A percentile compares a stretch with the other conserved stretches of the same genome.
phyloP scores from a whole-genome alignment of 2,113 vertebrate genomes.

The Corvus cornix region DNA sequence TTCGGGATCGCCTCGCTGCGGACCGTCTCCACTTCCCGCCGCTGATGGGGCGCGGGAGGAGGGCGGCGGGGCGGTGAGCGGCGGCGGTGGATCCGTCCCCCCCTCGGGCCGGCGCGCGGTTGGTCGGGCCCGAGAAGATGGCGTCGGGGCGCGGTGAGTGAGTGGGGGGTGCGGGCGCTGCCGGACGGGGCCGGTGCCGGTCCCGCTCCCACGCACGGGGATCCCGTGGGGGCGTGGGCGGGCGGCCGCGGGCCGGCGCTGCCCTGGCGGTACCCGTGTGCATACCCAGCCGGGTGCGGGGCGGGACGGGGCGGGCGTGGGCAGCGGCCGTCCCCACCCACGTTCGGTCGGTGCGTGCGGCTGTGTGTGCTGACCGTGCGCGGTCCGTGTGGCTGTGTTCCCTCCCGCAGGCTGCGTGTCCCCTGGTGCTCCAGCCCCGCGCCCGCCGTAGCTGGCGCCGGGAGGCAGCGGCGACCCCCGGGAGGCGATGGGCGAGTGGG shows the following conservation, averaged over 20 bases:
- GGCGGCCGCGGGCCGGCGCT: not conserved
- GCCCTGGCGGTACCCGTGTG: too few species aligned
- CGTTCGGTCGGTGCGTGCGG: not conserved
- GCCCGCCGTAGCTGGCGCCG: not conserved
- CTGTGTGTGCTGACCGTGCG: not conserved
- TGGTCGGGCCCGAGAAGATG: not conserved
- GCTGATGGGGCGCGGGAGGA: fast-evolving
- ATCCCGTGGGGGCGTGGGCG: not conserved
- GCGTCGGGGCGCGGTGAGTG: not conserved
- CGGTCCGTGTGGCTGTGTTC: not conserved
- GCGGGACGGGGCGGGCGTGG: not conserved
- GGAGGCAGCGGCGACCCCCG: not conserved
- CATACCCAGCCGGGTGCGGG: too few species aligned
- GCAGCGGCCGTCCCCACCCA: not conserved
- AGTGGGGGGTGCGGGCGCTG: not conserved
- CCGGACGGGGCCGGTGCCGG: not conserved
- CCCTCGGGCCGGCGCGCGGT: not conserved
- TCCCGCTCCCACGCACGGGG: not conserved
- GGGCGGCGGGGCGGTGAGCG: not conserved
- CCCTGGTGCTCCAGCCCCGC: not conserved
- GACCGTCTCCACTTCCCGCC: fast-evolving
- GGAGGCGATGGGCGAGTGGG: slow-evolving; percentile 75
- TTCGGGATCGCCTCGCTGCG: fast-evolving
- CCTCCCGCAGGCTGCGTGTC: not conserved
- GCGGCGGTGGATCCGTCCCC: fast-evolving